Evolutionary conservation across 2,888 invertebrate genomes (phyloP), one percentile per base, ranked within the genome.

Genomic region (Polyommatus icarus): DNA sequence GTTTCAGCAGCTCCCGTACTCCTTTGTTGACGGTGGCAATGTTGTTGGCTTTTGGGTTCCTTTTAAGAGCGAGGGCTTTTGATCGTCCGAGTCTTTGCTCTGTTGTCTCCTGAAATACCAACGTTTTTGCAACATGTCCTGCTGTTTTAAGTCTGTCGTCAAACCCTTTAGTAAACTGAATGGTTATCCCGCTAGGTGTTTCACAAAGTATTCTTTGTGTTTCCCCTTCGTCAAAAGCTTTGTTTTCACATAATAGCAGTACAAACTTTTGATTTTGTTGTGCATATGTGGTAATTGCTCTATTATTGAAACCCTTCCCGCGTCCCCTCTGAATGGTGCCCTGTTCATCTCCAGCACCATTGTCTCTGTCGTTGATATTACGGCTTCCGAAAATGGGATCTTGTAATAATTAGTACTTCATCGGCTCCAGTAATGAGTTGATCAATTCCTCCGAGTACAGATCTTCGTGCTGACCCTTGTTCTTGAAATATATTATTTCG

Each of bases 401-500:
- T 2, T 67, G 50, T 50, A 32, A 32, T 32, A 32, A 20, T 36
- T 77, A 75, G 8, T 40, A 61, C 61, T 67, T 76, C 54, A 78
- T 75, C 3, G 77, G 76, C 7, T 24, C 12, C 54, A 76, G 73
- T 54, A 77, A 40, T 40, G 57, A 54, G 57, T 78, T 61, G 59
- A 76, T 40, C 77, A 54, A 59, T 20, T 76, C 61, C 5, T 71
- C 24, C 20, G 72, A 71, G 15, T 59, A 61, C 24, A 15, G 71
- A 59, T 18, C 71, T 8, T 59, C 59, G 75, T 78, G 76, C 20
- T 78, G 76, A 0, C 20, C 77, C 32, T 79, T 79, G 78, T 76
- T 46, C 18, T 12, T 29, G 71, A 77, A 72, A 71, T 78, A 79
- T 8, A 76, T 32, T 29, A 79, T 59, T 76, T 78, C 76, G 1